These are phyloP conservation scores for Ceyx melanurus DNA, from an alignment of 2,113 vertebrate genomes.

Conservation along the genomic window DNA sequence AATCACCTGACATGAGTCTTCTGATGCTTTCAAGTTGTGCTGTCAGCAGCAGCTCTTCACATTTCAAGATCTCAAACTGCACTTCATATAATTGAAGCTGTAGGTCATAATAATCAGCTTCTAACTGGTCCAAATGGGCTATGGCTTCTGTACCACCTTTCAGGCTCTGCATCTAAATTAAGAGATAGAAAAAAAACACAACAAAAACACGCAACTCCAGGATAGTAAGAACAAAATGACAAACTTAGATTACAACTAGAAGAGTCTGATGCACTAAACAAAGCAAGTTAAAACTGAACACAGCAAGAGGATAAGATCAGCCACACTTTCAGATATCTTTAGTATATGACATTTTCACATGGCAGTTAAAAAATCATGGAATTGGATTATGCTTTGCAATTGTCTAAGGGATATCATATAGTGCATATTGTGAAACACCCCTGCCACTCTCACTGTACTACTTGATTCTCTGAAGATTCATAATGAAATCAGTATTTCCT, in stretches of 20 bases:
- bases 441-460: neutral
- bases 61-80: slow-evolving; percentile 94
- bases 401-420: neutral
- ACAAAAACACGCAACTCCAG: neutral
- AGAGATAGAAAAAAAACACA: neutral
- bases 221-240: neutral
- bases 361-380: neutral
- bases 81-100: slow-evolving; percentile 97
- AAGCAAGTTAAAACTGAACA: neutral
- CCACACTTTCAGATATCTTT: neutral
- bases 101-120: slow-evolving; percentile 94
- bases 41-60: slow-evolving; percentile 92
- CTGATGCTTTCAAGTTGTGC: slow-evolving; percentile 94
- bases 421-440: neutral
- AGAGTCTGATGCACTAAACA: neutral
- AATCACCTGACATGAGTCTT: slow-evolving; percentile 90
- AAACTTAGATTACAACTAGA: neutral
- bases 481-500: neutral
- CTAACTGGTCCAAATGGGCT: slow-evolving; percentile 89
- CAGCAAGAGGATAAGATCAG: neutral
- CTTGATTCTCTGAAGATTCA: neutral
- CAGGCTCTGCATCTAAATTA: slow-evolving; percentile 90
- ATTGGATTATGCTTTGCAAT: neutral
- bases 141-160: slow-evolving; percentile 91
- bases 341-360: neutral